phyloP scores from a whole-genome alignment of 1,140 invertebrate species.

The Vollenhovia emeryi region DNA sequence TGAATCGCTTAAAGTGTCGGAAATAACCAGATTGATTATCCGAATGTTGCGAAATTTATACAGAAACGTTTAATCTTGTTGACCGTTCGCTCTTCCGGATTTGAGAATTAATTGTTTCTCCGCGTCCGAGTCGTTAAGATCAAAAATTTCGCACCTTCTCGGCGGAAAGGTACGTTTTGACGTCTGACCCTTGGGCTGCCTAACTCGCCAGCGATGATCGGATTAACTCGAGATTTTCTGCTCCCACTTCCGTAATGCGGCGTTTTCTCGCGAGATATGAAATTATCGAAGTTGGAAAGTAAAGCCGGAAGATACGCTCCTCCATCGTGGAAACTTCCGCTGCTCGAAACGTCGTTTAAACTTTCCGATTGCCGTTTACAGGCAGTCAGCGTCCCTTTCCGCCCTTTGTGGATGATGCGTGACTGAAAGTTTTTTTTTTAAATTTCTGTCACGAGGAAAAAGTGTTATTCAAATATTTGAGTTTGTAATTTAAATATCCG shows the following conservation, averaged over 20 bases:
- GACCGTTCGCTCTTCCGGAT: neutral
- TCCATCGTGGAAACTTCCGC: slow-evolving; percentile 47
- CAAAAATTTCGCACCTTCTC: neutral
- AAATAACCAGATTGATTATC: neutral
- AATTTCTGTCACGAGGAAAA: too few relatives aligned
- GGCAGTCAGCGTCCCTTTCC: slow-evolving; percentile 5
- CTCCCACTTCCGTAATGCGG: slow-evolving; percentile 41
- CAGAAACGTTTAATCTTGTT: neutral
- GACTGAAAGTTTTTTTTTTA: neutral
- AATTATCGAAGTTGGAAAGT: slow-evolving; percentile 59
- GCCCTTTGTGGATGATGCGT: neutral
- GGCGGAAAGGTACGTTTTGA: slow-evolving; percentile 19
- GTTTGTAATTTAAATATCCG: neutral
- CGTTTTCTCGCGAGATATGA: slow-evolving; percentile 58
- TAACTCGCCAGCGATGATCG: slow-evolving; percentile 31
- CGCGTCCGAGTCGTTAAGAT: neutral
- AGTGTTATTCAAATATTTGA: neutral
- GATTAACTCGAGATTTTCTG: slow-evolving; percentile 58
- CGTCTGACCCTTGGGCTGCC: slow-evolving; percentile 9
- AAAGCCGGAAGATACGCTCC: slow-evolving; percentile 59
- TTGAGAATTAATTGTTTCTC: neutral
- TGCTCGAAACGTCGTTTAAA: slow-evolving; percentile 56
- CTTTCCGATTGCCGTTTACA: slow-evolving; percentile 54
- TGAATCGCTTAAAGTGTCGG: neutral
- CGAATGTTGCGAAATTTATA: too few relatives aligned